Evolutionary conservation across 2,113 vertebrate species (phyloP).

Genomic region (Gambusia affinis): DNA sequence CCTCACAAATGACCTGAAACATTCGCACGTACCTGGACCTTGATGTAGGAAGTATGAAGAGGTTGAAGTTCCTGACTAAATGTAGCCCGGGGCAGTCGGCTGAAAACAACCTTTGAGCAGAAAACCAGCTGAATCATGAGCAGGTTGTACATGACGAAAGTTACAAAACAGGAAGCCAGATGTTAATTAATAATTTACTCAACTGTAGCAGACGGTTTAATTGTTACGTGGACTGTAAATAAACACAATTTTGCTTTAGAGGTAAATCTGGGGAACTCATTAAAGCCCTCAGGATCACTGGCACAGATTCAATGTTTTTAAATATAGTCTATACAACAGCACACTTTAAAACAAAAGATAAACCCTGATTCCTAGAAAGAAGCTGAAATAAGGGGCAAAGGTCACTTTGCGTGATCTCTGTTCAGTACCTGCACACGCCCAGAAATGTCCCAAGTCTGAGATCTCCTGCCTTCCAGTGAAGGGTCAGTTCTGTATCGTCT

Average conservation of each 20-base stretch:
- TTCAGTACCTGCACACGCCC: neutral
- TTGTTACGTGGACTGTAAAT: neutral
- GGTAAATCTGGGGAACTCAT: no score
- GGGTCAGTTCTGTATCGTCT: neutral
- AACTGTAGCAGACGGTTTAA: neutral
- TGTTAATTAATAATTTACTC: neutral
- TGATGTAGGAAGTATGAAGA: neutral
- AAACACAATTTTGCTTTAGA: neutral
- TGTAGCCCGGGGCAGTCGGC: neutral
- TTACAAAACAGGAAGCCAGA: neutral
- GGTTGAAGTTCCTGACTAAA: neutral
- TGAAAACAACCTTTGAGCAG: slow-evolving; percentile 42
- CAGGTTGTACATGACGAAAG: slow-evolving; percentile 1
- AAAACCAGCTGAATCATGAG: neutral
- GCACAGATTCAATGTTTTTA: neutral
- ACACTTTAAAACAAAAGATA: neutral
- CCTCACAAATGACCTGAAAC: no score
- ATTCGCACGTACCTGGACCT: slow-evolving; percentile 16
- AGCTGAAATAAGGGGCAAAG: neutral
- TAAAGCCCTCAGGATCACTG: no score
- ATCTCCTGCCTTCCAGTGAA: neutral
- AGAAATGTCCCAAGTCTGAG: neutral
- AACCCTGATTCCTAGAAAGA: neutral
- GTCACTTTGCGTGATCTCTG: neutral
- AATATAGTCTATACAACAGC: neutral